Base-by-base conservation (phyloP, 2,888 invertebrate genomes). In the Rhagonycha fulva region DNA sequence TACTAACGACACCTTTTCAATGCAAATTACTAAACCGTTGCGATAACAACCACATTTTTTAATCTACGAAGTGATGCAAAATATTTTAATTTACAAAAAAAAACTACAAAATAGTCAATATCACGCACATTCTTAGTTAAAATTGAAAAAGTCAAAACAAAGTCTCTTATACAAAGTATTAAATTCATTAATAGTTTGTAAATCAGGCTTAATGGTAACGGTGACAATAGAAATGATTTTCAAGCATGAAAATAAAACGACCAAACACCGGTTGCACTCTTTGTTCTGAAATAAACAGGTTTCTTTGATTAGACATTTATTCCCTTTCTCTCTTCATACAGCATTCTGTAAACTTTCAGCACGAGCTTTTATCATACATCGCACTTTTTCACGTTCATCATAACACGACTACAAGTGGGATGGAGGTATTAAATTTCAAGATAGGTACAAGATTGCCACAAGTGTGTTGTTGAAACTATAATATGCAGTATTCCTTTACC, bases 241-340 rank as follows among this genome's bases (percentile, higher is more conserved):
- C 62, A 14, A 62, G 28, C 30, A 71, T 24, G 19, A n/a, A 66
- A 66, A 71, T 62, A 71, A 71, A 69, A 32, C 72, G 47, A 76
- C 71, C 71, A 71, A 70, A 75, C 68, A 26, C 67, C 62, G 66
- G 71, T 68, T 76, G 62, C 60, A 62, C 68, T 71, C 83, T 84
- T 84, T 84, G 84, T 83, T 79, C 80, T 81, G 81, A 82, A 84
- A 84, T 84, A 84, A 85, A 85, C 85, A 84, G 84, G 85, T 85
- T 84, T 81, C 78, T 80, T 66, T 66, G 63, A 66, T 66, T 81
- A 82, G 82, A 83, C 83, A 83, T 82, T 83, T 81, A 80, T 76
- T 68, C 73, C 82, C 80, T 82, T 82, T 82, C 83, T 83, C 83
- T 76, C 83, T 83, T 83, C 80, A 82, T 82, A 81, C 80, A 78